Evolutionary conservation across 1,140 invertebrate genomes (phyloP).

Genomic region (Muscidifurax raptorellus): DNA sequence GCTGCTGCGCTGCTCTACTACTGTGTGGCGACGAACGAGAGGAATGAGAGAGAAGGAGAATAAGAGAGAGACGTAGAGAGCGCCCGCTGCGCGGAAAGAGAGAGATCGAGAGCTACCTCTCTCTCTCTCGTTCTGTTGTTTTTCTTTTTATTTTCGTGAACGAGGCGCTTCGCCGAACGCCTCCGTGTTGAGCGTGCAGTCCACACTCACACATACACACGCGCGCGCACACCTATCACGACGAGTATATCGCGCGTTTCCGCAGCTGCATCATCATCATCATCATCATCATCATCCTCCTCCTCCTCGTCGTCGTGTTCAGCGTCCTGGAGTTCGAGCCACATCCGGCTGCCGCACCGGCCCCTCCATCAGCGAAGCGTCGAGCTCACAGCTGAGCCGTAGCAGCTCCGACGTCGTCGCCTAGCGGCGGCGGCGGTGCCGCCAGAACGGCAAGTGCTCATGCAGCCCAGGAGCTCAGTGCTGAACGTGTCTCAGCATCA

Average conservation of each 20-base stretch:
- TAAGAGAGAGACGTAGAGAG: conserved; percentile 18
- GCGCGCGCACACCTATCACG: neutral
- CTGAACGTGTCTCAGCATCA: neutral
- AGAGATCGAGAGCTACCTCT: neutral
- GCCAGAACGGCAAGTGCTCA: neutral
- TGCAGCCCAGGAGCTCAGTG: conserved; percentile 10
- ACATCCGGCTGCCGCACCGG: neutral
- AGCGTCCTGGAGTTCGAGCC: neutral
- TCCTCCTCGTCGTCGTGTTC: neutral
- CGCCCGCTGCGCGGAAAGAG: neutral
- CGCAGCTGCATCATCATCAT: conserved; percentile 37
- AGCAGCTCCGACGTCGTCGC: neutral
- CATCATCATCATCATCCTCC: too few species aligned
- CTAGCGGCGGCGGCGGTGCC: conserved; percentile 14
- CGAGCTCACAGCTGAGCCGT: conserved; percentile 29
- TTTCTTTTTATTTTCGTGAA: conserved; percentile 49
- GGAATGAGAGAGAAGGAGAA: neutral
- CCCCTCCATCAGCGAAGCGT: neutral
- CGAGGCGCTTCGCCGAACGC: conserved; percentile 37
- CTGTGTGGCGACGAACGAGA: neutral
- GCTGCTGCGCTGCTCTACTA: neutral
- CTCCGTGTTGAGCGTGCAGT: conserved; percentile 24
- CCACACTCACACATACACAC: neutral
- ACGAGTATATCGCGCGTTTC: conserved; percentile 10
- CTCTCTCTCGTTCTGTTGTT: conserved; percentile 42